Base-by-base conservation (phyloP, 2,888 invertebrate species). In the Allophyes oxyacanthae region DNA sequence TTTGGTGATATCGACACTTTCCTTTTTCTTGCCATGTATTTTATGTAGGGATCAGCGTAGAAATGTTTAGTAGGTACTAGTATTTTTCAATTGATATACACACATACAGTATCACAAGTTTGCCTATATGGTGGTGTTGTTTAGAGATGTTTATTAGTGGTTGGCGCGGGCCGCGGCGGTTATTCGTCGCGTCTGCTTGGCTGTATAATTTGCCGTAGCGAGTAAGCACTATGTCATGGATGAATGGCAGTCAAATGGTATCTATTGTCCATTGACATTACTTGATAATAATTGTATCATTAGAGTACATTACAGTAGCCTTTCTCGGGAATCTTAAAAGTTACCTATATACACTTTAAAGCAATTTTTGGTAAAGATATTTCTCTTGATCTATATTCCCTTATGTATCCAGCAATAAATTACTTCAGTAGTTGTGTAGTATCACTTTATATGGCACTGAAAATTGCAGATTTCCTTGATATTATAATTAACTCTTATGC, bases 401-500 rank as follows among this genome's bases (percentile, higher is more conserved):
- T 88, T 92, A 93, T 90, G 92, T 93, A 93, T 94, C 89, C 93
- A 93, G 93, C 93, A 94, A 94, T 94, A 94, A 93, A 92, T 91
- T 88, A 90, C 85, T 89, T 90, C 87, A 83, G 92, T 94, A 92
- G 92, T 86, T 86, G 87, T 88, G 91, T 92, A 92, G 93, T 85
- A 88, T 88, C 89, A 87, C 87, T 75, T 86, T 85, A 82, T 79
- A 69, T 87, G 90, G 88, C 90, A 86, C 83, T 83, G 81, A 79
- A 77, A 58, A 64, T 70, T 66, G 79, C 74, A 67, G 64, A 72
- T 73, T 63, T 77, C 75, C 79, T 79, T 76, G 72, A 57, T 28
- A 28, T 28, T 28, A 48, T 50, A 37, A 54, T 56, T 46, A 54
- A 52, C 56, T 71, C 60, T 55, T 52, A 59, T 51, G 58, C 60